Base-by-base conservation (phyloP, 2,888 invertebrate species). In the Platynereis dumerilii region DNA sequence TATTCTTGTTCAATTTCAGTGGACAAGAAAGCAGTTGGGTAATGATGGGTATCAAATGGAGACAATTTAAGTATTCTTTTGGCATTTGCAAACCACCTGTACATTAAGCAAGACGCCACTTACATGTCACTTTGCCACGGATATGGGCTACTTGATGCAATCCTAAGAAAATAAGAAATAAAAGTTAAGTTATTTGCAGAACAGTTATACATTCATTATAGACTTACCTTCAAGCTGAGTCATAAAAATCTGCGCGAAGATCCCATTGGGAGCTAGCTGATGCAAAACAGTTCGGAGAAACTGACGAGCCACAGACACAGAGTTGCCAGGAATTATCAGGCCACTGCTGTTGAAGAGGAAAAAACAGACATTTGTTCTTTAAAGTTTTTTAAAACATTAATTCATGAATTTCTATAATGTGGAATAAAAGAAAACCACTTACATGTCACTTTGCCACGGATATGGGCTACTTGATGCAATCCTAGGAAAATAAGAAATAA, bases 241-340 rank as follows among this genome's bases (percentile, higher is more conserved):
- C 84, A 94, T 91, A 84, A 98, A 96, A 81, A 99, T 90, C 86
- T 98, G 97, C 71, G 93, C 88, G 84, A 98, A 98, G 68, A 99
- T 92, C 71, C 96, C 96, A 84, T 98, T 96, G 0, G 96, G 96
- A 0, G 97, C 95, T 62, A 99, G 87, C 85, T 98, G 96, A 82
- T 99, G 98, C 62, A 99, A 87, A 68, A 95, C 92, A 82, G 97
- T 98, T 74, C 99, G 90, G 67, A 99, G 87, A 86, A 98, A 96
- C 86, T 99, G 99, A 82, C 96, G 91, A 26, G 97, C 97, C 29
- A 98, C 96, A 80, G 94, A 95, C 70, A 94, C 91, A 2, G 94
- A 93, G 80, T 96, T 94, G 68, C 97, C 96, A 0, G 98, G 96
- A 72, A 97, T 87, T 70, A 96, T 93, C 48, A 93, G 89, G 68